Evolutionary conservation across 2,888 invertebrate genomes (phyloP).

Genomic region (Steinernema scapterisci): DNA sequence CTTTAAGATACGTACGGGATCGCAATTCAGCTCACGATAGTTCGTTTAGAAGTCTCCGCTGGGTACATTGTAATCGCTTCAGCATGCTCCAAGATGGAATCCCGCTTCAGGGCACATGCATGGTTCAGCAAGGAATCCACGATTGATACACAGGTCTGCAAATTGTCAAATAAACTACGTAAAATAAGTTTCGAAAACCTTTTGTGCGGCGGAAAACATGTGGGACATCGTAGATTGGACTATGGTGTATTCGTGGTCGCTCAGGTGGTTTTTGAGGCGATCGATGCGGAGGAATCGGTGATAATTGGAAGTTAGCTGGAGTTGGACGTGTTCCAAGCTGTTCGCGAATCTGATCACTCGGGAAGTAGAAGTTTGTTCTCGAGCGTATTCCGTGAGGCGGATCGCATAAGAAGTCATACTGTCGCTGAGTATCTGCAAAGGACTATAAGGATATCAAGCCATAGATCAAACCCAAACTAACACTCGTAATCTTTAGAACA

Average conservation of each 20-base stretch:
- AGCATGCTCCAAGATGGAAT: not conserved
- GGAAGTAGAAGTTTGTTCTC: not conserved
- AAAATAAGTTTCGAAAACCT: not conserved
- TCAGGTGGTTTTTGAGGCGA: constrained; percentile 9
- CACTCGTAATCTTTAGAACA: constrained; percentile 42
- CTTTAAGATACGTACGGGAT: too few species aligned
- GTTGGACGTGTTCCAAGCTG: constrained; percentile 22
- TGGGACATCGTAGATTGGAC: constrained; percentile 7
- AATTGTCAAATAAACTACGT: not conserved
- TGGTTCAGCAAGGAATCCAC: not conserved
- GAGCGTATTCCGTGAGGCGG: constrained; percentile 1
- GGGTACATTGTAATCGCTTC: constrained; percentile 24
- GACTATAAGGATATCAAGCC: too few species aligned
- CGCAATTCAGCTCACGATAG: not conserved
- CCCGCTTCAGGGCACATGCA: constrained; percentile 10
- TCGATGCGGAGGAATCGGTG: constrained; percentile 1
- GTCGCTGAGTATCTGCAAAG: constrained; percentile 43
- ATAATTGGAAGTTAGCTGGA: constrained; percentile 21
- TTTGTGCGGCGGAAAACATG: constrained; percentile 17
- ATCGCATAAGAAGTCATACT: constrained; percentile 38
- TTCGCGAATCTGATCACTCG: not conserved
- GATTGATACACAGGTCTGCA: not conserved
- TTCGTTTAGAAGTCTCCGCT: not conserved
- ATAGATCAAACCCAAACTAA: constrained; percentile 31
- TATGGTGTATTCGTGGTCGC: constrained; percentile 15